These are phyloP conservation scores for Pseudopipra pipra DNA, from an alignment of 2,113 vertebrate species.

Conservation along the genomic window DNA sequence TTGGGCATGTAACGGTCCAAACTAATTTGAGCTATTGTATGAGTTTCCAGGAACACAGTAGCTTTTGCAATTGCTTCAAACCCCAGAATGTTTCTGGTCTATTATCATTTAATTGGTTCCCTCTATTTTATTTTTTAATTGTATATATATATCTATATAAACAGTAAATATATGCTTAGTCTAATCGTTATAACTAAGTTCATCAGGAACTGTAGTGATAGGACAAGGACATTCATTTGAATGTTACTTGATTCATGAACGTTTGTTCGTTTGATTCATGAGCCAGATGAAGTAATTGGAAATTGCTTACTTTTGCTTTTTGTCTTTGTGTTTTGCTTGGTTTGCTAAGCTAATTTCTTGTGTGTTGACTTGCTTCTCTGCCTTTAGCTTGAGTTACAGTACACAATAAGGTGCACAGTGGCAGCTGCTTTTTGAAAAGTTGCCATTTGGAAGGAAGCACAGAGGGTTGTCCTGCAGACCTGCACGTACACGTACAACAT, in stretches of 20 bases:
- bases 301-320: neutral
- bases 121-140: neutral
- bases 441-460: neutral
- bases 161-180: neutral
- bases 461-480: neutral
- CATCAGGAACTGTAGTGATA: neutral
- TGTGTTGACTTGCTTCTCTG: neutral
- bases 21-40: constrained; percentile 3
- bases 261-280: neutral
- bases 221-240: neutral
- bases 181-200: neutral
- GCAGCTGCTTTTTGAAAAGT: neutral
- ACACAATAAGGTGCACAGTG: neutral
- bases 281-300: neutral
- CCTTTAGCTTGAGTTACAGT: neutral
- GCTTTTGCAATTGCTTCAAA: constrained; percentile 20
- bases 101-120: neutral
- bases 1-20: neutral
- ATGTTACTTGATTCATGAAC: neutral
- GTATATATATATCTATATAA: neutral
- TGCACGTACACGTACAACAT: neutral
- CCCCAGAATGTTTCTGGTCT: neutral
- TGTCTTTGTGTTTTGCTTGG: neutral
- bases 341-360: neutral
- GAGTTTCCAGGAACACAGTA: neutral